Base-by-base conservation (phyloP, 2,113 vertebrate genomes). In the Hippoglossus stenolepis region DNA sequence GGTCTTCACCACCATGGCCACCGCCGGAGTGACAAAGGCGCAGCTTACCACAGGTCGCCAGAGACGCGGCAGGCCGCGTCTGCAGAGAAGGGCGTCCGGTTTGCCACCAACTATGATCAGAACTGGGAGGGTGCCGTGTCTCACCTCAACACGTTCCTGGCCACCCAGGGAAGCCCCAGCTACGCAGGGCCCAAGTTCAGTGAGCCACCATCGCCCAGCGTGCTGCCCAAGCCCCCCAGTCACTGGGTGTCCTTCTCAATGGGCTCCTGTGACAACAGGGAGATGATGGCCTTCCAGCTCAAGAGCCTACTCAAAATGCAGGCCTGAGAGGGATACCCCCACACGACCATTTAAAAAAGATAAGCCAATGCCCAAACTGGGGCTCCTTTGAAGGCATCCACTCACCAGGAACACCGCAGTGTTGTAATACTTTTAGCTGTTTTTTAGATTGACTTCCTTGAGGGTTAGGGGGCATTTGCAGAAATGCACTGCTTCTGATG, bases 151-250 rank as follows among this genome's bases (percentile, higher is more conserved):
- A 92, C 95, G 56, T 90, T 98, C 67, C 95, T 99, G 89, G 90
- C 92, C 53, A 84, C 95, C 83, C 96, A 96, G 72, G 92, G 93
- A 75, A 96, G 93, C 75, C 96, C 96, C 47, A 97, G 96, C 92
- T 99, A 99, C 35, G 98, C 98, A 26, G 98, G 98, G 84, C 96
- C 97, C 47, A 99, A 99, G 90, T 99, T 99, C 83, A 99, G 98
- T 12, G 97, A 99, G 90, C 97, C 98, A 0, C 98, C 98, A 28
- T 97, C 95, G 53, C 97, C 98, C 56, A 99, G 97, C 84, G 96
- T 99, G 81, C 95, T 99, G 83, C 98, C 98, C 72, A 97, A 97
- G 76, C 98, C 97, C 65, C 97, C 97, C 3, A 98, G 97, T 80
- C 97, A 99, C 90, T 99, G 98, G 98, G 96, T 99, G 86, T 95